phyloP scores from a whole-genome alignment of 92 coral and sea anemone species.

The Porites lobata region DNA sequence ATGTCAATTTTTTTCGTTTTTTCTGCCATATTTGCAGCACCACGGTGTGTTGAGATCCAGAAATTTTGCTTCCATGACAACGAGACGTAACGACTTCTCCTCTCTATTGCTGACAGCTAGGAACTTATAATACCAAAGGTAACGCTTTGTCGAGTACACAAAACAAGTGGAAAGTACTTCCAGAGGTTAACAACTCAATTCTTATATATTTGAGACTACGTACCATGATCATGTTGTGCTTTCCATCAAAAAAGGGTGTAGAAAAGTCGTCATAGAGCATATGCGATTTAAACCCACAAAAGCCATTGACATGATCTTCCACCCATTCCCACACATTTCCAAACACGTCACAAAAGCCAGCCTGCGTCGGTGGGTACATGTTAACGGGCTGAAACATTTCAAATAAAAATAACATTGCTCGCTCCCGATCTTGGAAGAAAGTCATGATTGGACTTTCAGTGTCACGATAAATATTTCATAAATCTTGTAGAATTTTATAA shows the following conservation, averaged over 20 bases:
- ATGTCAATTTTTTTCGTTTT: too few species aligned
- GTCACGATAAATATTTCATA: too few species aligned
- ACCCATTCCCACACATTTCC: conserved; percentile 83
- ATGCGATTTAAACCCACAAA: conserved; percentile 48
- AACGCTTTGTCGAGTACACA: too few species aligned
- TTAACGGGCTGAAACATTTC: conserved; percentile 70
- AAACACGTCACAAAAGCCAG: conserved; percentile 78
- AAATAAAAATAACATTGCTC: neutral
- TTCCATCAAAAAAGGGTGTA: conserved; percentile 70
- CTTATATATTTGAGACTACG: neutral
- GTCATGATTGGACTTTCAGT: neutral
- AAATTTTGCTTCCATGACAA: too few species aligned
- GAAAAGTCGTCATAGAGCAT: conserved; percentile 74
- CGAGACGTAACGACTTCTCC: too few species aligned
- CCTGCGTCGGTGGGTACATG: conserved; percentile 65
- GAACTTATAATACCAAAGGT: too few species aligned
- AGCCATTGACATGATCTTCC: conserved; percentile 73
- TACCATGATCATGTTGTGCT: conserved; percentile 76
- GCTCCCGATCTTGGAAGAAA: neutral
- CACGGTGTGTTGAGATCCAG: too few species aligned
- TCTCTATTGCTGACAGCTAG: too few species aligned
- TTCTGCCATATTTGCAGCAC: too few species aligned
- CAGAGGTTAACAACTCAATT: too few species aligned
- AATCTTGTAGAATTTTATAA: too few species aligned
- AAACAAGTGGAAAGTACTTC: too few species aligned